These are phyloP conservation scores for Plestiodon gilberti DNA, from an alignment of 2,113 vertebrate genomes.

Conservation along the genomic window DNA sequence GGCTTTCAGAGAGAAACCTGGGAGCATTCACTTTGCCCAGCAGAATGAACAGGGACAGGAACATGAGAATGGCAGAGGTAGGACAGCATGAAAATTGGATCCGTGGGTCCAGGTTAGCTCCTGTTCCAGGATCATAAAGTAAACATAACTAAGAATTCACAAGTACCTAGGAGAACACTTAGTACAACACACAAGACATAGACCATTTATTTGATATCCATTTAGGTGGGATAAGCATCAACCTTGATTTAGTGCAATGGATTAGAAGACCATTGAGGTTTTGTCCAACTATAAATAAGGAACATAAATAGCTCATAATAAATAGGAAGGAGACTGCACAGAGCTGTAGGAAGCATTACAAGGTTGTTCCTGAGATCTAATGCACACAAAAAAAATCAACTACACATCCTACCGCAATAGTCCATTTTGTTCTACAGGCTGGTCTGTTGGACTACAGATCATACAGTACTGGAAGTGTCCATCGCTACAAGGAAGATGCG, in stretches of 20 bases:
- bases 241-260: not conserved
- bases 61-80: not conserved
- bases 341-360: not conserved
- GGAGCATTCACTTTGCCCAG: no score
- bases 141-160: not conserved
- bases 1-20: no score
- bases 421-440: not conserved
- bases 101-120: no score
- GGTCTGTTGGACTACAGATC: not conserved
- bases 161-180: not conserved
- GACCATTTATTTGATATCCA: not conserved
- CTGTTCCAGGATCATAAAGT: not conserved
- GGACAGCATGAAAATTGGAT: not conserved
- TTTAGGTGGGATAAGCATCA: not conserved
- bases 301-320: constrained; percentile 20
- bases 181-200: no score
- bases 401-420: not conserved
- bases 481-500: not conserved
- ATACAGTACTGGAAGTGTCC: not conserved
- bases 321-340: not conserved
- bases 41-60: no score
- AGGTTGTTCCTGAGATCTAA: not conserved
- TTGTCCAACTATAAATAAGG: constrained; percentile 13
- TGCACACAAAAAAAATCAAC: not conserved
- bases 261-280: not conserved